Percentiles rank a stretch among this genome's conserved stretches.
phyloP scores from a whole-genome alignment of 2,113 vertebrate genomes.

The Antechinus flavipes region DNA sequence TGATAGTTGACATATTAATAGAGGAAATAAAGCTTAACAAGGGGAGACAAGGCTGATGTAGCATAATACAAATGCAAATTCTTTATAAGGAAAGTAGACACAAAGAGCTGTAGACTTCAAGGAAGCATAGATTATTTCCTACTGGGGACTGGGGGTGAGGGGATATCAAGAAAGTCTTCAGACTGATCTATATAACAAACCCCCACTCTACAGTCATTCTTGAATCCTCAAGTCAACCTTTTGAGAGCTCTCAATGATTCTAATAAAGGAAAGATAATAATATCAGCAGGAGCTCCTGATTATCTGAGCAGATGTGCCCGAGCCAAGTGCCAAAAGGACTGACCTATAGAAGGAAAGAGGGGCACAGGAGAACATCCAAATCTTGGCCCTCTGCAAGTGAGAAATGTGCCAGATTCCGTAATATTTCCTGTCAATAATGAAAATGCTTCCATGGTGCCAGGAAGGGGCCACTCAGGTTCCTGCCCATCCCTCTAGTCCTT shows the following conservation, averaged over 20 bases:
- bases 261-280: background rate
- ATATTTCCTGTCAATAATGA: background rate
- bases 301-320: background rate
- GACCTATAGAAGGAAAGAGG: background rate
- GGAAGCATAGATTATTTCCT: background rate
- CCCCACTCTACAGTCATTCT: background rate
- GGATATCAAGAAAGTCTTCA: background rate
- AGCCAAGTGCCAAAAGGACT: background rate
- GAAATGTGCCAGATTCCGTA: background rate
- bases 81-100: background rate
- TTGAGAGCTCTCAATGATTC: background rate
- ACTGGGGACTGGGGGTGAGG: no score
- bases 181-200: background rate
- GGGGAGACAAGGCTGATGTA: no score
- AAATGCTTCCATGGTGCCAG: background rate
- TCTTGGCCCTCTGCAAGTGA: background rate
- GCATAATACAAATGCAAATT: background rate
- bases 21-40: background rate
- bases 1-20: background rate
- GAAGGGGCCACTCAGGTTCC: background rate
- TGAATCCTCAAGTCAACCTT: background rate
- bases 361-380: background rate
- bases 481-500: background rate
- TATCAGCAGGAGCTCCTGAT: background rate
- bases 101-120: background rate